Conservation (phyloP, 2,888 invertebrate species). For the Dyspetes luteomarginatus region DNA sequence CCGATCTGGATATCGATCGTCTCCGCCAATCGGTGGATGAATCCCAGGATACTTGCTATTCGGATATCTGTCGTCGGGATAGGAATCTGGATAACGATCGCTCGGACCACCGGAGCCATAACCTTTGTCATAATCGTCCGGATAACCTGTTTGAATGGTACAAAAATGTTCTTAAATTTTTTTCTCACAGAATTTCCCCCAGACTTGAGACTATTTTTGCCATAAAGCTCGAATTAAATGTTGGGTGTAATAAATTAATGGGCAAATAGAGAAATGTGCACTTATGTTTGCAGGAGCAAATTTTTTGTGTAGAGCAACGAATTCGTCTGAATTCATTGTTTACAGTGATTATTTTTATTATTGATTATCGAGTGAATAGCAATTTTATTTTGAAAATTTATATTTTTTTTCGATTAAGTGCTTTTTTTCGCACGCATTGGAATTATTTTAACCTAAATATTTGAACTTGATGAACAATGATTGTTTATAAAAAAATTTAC, state of each 20-base stretch:
- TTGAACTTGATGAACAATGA: not conserved
- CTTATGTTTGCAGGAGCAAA: not conserved
- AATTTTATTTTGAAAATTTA: no score
- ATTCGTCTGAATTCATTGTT: no score
- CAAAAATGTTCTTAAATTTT: not conserved
- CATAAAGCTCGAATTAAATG: no score
- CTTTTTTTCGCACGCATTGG: no score
- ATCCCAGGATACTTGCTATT: slow-evolving; percentile 69
- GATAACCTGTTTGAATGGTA: slow-evolving; percentile 72
- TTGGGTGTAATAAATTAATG: no score
- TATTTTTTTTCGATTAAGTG: no score
- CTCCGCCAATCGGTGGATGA: slow-evolving; percentile 54
- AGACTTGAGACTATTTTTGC: no score
- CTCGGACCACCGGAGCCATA: slow-evolving; percentile 69
- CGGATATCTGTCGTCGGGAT: slow-evolving; percentile 74
- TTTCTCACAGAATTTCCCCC: no score
- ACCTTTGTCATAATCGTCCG: slow-evolving; percentile 78
- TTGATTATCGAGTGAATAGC: no score
- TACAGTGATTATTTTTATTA: no score
- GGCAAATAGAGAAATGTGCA: not conserved
- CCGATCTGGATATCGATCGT: slow-evolving; percentile 75
- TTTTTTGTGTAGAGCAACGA: no score
- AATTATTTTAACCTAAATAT: no score
- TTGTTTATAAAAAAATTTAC: slow-evolving; percentile 67
- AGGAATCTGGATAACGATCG: slow-evolving; percentile 71